Evolutionary conservation across 2,888 invertebrate genomes (phyloP), one percentile per base, ranked within the genome.

Genomic region (Pimpla rufipes): DNA sequence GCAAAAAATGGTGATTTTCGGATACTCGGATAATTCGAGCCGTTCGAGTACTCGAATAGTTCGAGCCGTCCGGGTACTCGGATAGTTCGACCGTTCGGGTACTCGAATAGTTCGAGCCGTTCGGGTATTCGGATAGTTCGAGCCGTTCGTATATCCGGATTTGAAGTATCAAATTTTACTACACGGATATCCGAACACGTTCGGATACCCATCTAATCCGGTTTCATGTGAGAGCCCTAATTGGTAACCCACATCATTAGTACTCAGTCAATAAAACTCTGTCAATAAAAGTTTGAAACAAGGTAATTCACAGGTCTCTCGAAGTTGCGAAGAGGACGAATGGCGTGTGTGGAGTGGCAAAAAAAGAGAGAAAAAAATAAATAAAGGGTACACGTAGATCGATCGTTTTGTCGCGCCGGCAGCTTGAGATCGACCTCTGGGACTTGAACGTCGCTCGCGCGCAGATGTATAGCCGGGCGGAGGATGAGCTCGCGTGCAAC

Each of bases 301-400:
- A 10, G 55, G 55, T 55, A 71, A 55, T 55, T 42, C 40, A 23
- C 23, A 23, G n/a, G 0, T 8, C n/a, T 23, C 8, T 8, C 23
- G 42, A 42, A 21, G 55, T 70, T 21, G 23, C 7, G 23, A 23
- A 71, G 40, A 71, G 21, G n/a, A 13, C n/a, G 11, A 50, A 70
- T 13, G 10, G 7, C 10, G 23, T 70, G 55, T 55, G 35, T n/a
- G 7, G 59, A 59, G 8, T 16, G 37, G 4, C 18, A 13, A 37
- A 8, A 62, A 10, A 2, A 42, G 18, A 62, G 62, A n/a, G 37
- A 42, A 42, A 40, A 13, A 40, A 37, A 16, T n/a, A 71, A 57
- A 57, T n/a, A 42, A 55, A 57, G 42, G 13, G 10, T 23, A 55
- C 37, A 21, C 42, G 42, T 40, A 70, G 70, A 55, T 70, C 70